Evolutionary conservation across 2,888 invertebrate species (phyloP), one percentile per base, ranked within the genome.

Genomic region (Xanthia icteritia): DNA sequence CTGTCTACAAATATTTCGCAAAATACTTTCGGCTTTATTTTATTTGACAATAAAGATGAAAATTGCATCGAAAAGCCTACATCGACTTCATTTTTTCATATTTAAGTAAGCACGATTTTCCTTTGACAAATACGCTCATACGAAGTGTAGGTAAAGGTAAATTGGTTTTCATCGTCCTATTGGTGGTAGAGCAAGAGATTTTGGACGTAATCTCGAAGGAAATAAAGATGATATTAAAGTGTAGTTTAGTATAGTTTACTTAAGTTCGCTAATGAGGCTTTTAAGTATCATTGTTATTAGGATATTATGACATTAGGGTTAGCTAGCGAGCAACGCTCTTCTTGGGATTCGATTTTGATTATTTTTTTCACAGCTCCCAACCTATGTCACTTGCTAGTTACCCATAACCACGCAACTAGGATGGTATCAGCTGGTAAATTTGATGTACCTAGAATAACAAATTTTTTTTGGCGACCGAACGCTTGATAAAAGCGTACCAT

Each of bases 251-350:
- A 31, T 58, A 69, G 68, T 85, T 73, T 42, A 81, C 31, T 45
- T 15, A 72, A 51, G 15, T 54, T 63, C 3, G 6, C 42, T 81
- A 83, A 75, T 81, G 66, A 81, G 66, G 63, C 39, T 63, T 58
- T 83, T 48, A 85, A 85, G 58, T 81, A 73, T 64, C 61, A 56
- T 76, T 81, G 61, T 83, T 83, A 64, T 58, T 27, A 9, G 58
- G 39, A 51, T 82, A 72, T 69, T 81, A 82, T 76, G 71, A 63
- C 31, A 82, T 61, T 27, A 84, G 42, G 23, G 48, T 36, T 42
- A 39, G 31, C 64, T 39, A 68, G 54, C n/a, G n/a, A n/a, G n/a
- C n/a, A n/a, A 39, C 20, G 23, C 27, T 45, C 6, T 45, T 15
- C 65, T 45, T 45, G 20, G 0, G 11, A 39, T 64, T 64, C 36